phyloP scores from a whole-genome alignment of 1,140 invertebrate species.

The Idris sp. region DNA sequence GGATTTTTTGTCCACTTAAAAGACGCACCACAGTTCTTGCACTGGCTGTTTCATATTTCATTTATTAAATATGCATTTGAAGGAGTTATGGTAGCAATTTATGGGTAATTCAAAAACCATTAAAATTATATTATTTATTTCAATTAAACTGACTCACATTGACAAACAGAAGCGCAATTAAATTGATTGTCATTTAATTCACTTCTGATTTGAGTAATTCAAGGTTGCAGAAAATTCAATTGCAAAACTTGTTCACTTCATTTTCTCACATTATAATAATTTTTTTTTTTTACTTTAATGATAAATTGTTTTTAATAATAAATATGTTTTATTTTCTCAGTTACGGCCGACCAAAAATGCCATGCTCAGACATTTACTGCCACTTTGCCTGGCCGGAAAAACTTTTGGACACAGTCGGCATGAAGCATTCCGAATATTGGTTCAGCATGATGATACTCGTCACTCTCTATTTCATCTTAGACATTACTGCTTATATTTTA shows the following conservation, averaged over 20 bases:
- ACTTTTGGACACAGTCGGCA: slow-evolving; percentile 85
- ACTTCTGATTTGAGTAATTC: too few species aligned
- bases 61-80: slow-evolving; percentile 89
- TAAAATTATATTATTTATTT: too few species aligned
- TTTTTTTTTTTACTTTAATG: background rate
- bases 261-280: too few species aligned
- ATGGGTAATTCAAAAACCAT: slow-evolving; percentile 75
- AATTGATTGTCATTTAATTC: too few species aligned
- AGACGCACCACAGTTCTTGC: slow-evolving; percentile 87
- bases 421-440: slow-evolving; percentile 84
- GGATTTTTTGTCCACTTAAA: slow-evolving; percentile 93
- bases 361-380: slow-evolving; percentile 83
- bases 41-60: slow-evolving; percentile 92
- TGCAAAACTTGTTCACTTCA: too few species aligned
- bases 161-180: too few species aligned
- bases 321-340: slow-evolving; percentile 77
- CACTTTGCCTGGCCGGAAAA: slow-evolving; percentile 84
- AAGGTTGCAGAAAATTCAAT: too few species aligned
- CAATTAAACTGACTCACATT: too few species aligned
- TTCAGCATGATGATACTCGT: slow-evolving; percentile 81
- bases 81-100: slow-evolving; percentile 84
- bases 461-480: slow-evolving; percentile 81
- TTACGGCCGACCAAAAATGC: slow-evolving; percentile 83
- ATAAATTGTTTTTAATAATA: background rate
- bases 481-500: slow-evolving; percentile 83